A percentile compares a stretch with the other conserved stretches of the same genome.
These are phyloP conservation scores for Pseudoips prasinana DNA, from an alignment of 2,888 invertebrate genomes.

Conservation along the genomic window DNA sequence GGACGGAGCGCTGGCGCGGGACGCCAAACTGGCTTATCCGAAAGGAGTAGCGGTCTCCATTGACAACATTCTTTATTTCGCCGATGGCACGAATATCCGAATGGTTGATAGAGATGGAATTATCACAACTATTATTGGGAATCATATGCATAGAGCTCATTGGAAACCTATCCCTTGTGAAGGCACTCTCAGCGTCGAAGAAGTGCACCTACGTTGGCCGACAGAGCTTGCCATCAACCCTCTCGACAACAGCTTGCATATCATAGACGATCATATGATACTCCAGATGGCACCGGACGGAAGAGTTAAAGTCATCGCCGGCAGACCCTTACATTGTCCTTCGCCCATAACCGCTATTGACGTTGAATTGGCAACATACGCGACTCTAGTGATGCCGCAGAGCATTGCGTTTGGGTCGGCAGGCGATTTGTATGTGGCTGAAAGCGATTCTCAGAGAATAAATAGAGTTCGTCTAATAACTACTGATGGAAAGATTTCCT, in stretches of 20 bases:
- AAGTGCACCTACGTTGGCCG: slow-evolving; percentile 97
- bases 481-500: slow-evolving; percentile 95
- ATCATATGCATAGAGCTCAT: slow-evolving; percentile 95
- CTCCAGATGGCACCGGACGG: slow-evolving; percentile 95
- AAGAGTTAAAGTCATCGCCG: slow-evolving; percentile 95
- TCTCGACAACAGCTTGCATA: slow-evolving; percentile 95
- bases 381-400: slow-evolving; percentile 95
- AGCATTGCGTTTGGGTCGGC: slow-evolving; percentile 96
- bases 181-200: slow-evolving; percentile 94
- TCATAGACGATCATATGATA: slow-evolving; percentile 98
- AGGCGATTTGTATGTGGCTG: slow-evolving; percentile 96
- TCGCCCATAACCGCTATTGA: slow-evolving; percentile 90
- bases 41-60: slow-evolving; percentile 97
- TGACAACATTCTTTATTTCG: slow-evolving; percentile 96
- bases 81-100: slow-evolving; percentile 96
- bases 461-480: slow-evolving; percentile 95
- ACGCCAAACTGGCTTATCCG: slow-evolving; percentile 97
- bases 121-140: slow-evolving; percentile 95
- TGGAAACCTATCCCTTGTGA: slow-evolving; percentile 97
- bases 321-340: slow-evolving; percentile 95
- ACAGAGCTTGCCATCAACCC: slow-evolving; percentile 97
- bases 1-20: slow-evolving; percentile 95
- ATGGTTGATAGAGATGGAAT: slow-evolving; percentile 96
- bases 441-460: slow-evolving; percentile 96
- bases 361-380: slow-evolving; percentile 94